A percentile compares a stretch with the other conserved stretches of the same genome.
Evolutionary conservation across 2,797 vertebrate species (phyloP).

Genomic region (Dicrostonyx torquatus): DNA sequence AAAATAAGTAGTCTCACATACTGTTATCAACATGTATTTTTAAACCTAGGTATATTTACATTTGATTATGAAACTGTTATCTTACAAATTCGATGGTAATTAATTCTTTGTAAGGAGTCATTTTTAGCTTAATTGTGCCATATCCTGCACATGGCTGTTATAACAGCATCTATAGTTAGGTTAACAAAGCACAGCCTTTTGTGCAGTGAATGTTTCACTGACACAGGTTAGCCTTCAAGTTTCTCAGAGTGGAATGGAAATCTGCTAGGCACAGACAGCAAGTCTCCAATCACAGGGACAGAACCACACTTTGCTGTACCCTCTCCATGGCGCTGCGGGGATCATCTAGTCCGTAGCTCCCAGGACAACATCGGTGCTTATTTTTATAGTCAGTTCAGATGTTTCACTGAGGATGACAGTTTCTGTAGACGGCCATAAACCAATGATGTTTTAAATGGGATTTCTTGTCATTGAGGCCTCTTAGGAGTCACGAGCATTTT

Average conservation of each 20-base stretch:
- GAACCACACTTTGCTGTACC: background rate
- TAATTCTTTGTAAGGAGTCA: background rate
- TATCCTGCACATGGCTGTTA: background rate
- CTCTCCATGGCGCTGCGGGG: background rate
- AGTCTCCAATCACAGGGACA: background rate
- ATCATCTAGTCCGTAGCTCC: background rate
- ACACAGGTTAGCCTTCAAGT: background rate
- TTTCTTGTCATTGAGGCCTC: background rate
- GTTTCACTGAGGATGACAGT: background rate
- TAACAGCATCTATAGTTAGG: background rate
- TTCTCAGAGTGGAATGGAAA: background rate
- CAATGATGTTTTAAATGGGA: background rate
- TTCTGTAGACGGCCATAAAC: background rate
- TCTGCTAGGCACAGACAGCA: background rate
- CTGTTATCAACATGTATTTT: background rate
- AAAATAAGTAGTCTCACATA: background rate
- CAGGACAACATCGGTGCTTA: background rate
- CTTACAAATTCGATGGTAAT: background rate
- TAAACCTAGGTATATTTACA: background rate
- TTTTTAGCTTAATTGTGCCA: conserved; percentile 12
- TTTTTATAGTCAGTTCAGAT: background rate
- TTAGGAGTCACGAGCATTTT: background rate
- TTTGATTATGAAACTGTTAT: background rate
- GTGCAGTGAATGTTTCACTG: background rate
- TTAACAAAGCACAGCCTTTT: background rate